Base-by-base conservation (phyloP, 2,888 invertebrate genomes). In the Tenthredo livida region DNA sequence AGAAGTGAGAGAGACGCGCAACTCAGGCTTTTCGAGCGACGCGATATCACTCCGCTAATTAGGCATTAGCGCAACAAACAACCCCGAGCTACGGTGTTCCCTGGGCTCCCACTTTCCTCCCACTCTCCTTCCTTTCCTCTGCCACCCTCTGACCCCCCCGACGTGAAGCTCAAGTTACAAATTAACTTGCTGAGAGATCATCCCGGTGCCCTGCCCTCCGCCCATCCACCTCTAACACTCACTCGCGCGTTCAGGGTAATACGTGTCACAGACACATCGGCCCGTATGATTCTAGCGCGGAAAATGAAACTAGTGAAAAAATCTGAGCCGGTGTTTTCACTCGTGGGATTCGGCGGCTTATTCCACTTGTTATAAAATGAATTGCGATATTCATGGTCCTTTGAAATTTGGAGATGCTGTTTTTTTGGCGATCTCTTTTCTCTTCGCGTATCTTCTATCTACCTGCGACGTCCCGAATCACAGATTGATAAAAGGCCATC, bases 31-130 rank as follows among this genome's bases (percentile, higher is more conserved):
- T 61, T 83, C 83, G 83, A 83, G 90, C 90, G 90, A 91, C 88
- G 89, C 90, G 90, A 91, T 91, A 91, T 89, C 91, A 91, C 90
- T 92, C 89, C 88, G 90, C 93, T 93, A 92, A 93, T 93, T 93
- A 92, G 91, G 90, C 90, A 92, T 92, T 92, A 91, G 91, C 89
- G 92, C 91, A 92, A 92, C 92, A 92, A 92, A 92, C 92, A 92
- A 91, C 89, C 91, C 89, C 91, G 89, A 86, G 84, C 82, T 78
- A 85, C 85, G 78, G 78, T 72, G 85, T 78, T 85, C 86, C 73
- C 73, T 86, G 50, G 73, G 37, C 47, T 47, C 75, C 47, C 43
- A 78, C 70, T 72, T 43, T 78, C 58, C 40, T 15, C 17, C 15
- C 54, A 29, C 65, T 17, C 21, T 37, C 84, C 86, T 85, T 84